phyloP scores from a whole-genome alignment of 2,797 vertebrate species.

The Aselliscus stoliczkanus region DNA sequence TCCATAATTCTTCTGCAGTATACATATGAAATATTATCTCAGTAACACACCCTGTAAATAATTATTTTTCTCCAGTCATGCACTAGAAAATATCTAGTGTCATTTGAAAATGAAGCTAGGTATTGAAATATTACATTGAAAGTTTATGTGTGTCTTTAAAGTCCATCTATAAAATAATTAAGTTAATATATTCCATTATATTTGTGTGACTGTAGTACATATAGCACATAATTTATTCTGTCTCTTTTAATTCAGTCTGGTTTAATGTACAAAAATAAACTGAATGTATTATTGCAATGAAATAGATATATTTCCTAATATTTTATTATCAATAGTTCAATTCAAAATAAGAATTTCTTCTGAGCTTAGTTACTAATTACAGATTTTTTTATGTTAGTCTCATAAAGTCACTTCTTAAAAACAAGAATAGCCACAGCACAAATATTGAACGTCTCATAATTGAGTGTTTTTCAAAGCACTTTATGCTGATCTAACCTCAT shows the following conservation, averaged over 20 bases:
- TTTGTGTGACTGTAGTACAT: neutral
- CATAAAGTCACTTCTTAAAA: neutral
- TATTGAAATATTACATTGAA: neutral
- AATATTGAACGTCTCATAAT: neutral
- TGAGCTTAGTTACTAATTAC: neutral
- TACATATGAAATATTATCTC: neutral
- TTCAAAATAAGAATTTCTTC: neutral
- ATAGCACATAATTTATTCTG: neutral
- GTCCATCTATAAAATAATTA: neutral
- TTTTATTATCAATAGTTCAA: neutral
- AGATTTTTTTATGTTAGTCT: neutral
- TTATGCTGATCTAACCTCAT: neutral
- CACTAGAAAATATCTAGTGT: neutral
- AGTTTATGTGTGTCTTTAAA: neutral
- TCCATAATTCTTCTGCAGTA: neutral
- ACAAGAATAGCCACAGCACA: neutral
- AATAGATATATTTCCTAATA: conserved; percentile 24
- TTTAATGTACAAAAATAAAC: conserved; percentile 43
- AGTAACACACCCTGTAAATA: neutral
- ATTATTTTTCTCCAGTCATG: neutral
- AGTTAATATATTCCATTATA: neutral
- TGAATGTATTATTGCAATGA: conserved; percentile 39
- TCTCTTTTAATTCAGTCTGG: conserved; percentile 22
- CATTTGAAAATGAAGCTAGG: neutral
- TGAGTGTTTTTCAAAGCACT: neutral